A percentile compares a stretch with the other conserved stretches of the same genome.
Evolutionary conservation across 2,797 vertebrate species (phyloP).

Genomic region (Todus mexicanus): DNA sequence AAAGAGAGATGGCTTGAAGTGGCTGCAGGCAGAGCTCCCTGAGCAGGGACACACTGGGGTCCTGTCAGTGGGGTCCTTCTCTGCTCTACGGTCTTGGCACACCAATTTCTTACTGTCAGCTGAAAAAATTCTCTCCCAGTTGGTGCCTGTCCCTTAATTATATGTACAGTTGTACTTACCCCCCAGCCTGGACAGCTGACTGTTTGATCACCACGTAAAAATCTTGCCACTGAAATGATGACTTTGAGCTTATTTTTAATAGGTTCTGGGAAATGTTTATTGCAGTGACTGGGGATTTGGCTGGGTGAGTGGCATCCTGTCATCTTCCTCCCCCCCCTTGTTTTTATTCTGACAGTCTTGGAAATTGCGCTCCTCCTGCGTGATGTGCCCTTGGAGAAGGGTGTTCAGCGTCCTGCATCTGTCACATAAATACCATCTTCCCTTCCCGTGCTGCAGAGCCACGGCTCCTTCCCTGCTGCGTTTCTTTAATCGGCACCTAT

Average conservation of each 20-base stretch:
- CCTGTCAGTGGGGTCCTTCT: accelerated
- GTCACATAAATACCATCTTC: conserved; percentile 16
- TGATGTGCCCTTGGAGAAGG: conserved; percentile 41
- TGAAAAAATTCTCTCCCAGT: background rate
- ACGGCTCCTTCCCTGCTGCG: conserved; percentile 25
- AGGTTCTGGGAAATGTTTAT: conserved; percentile 18
- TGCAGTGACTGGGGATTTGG: conserved; percentile 22
- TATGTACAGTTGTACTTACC: background rate
- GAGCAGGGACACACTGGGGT: background rate
- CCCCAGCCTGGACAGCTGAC: background rate
- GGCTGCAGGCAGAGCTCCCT: background rate
- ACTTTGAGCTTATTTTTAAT: conserved; percentile 54
- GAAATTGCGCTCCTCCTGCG: conserved; percentile 2
- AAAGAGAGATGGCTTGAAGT: background rate
- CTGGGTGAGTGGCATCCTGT: conserved; percentile 40
- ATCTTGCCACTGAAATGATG: background rate
- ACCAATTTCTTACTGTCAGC: background rate
- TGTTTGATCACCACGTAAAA: conserved; percentile 13
- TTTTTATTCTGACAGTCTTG: conserved; percentile 34
- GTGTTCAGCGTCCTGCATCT: conserved; percentile 44
- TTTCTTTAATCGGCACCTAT: background rate
- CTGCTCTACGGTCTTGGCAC: background rate
- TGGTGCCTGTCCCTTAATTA: background rate
- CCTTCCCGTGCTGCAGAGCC: background rate
- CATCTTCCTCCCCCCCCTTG: background rate